Conservation (phyloP, 37 sponge, comb jelly and placozoan species). For the Cliona cf. orientalis region DNA sequence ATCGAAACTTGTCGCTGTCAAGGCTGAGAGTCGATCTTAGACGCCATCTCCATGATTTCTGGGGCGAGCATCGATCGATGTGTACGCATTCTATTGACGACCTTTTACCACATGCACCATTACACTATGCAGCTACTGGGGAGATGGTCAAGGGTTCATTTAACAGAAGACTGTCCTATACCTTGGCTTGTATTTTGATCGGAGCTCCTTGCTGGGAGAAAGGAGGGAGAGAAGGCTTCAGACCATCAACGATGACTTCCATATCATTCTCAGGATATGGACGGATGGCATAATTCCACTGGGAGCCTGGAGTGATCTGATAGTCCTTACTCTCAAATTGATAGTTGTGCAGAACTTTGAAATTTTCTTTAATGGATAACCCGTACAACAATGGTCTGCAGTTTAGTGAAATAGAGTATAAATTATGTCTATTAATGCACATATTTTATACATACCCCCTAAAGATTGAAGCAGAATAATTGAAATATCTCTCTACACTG, state of each 20-base stretch:
- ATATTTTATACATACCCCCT: slow-evolving; percentile 71
- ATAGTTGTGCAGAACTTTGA: slow-evolving; percentile 55
- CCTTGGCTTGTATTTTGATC: slow-evolving; percentile 49
- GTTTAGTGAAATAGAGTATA: neutral
- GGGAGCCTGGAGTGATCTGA: slow-evolving; percentile 43
- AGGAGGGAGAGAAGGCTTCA: slow-evolving; percentile 24
- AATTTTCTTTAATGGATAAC: slow-evolving; percentile 60
- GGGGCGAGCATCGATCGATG: too few species aligned
- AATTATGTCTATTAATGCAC: too few species aligned
- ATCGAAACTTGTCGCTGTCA: too few species aligned
- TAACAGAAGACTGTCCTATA: too few species aligned
- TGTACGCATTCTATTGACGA: too few species aligned
- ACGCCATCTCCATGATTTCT: too few species aligned
- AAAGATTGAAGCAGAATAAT: slow-evolving; percentile 68
- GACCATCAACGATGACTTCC: slow-evolving; percentile 6
- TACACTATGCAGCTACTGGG: too few species aligned
- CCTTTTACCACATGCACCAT: too few species aligned
- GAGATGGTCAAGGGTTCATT: too few species aligned
- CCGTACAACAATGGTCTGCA: slow-evolving; percentile 73
- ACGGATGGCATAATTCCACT: slow-evolving; percentile 77
- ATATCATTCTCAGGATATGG: slow-evolving; percentile 42
- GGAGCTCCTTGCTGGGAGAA: slow-evolving; percentile 64
- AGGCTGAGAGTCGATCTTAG: too few species aligned
- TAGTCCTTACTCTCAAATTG: slow-evolving; percentile 71
- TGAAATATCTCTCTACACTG: slow-evolving; percentile 55